Evolutionary conservation across 35 echinoderm and acorn worm species (phyloP), one percentile per base, ranked within the genome.

Genomic region (Anneissia japonica): DNA sequence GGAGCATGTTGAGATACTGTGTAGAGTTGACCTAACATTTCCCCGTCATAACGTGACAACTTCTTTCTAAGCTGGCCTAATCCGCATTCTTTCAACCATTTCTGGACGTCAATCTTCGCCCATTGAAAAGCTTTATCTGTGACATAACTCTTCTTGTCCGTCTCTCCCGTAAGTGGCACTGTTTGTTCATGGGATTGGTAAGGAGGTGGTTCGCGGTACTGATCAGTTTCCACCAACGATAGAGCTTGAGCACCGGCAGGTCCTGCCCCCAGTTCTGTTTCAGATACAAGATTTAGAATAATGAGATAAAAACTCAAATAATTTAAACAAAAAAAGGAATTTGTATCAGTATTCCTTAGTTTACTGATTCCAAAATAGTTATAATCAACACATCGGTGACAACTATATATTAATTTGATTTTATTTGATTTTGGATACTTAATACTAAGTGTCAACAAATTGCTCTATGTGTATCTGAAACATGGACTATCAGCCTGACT

Each of bases 21-120:
- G 40, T 88, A 88, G 0, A 92, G 86, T 10, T 86, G 86, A 21
- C 88, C 56, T 12, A 92, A 32, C 32, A 87, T 73, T 46, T 92
- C 74, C 21, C 91, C 91, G 43, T 88, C 81, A 37, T 88, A 92
- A 0, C 85, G 86, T 37, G 88, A 43, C 7, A 92, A 82, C 10
- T 77, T 81, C 41, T 84, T 92, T 45, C 88, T 92, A 7, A 88
- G 43, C 31, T 83, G 78, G 11, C 36, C 74, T 0, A 92, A 81
- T 13, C 86, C 86, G 39, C 76, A 36, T 7, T 36, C 77, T 73
- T 38, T 34, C 41, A 92, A 46, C 91, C 91, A 92, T 29, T 46
- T 56, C 34, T 77, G 76, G 19, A 92, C 91, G n/a, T 92, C 86
- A 38, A 84, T 74, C 16, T 88, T 88, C 10, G 79, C 84, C 91